A percentile compares a stretch with the other conserved stretches of the same genome.
These are phyloP conservation scores for Tragopan temminckii DNA, from an alignment of 2,797 vertebrate genomes.

Conservation along the genomic window DNA sequence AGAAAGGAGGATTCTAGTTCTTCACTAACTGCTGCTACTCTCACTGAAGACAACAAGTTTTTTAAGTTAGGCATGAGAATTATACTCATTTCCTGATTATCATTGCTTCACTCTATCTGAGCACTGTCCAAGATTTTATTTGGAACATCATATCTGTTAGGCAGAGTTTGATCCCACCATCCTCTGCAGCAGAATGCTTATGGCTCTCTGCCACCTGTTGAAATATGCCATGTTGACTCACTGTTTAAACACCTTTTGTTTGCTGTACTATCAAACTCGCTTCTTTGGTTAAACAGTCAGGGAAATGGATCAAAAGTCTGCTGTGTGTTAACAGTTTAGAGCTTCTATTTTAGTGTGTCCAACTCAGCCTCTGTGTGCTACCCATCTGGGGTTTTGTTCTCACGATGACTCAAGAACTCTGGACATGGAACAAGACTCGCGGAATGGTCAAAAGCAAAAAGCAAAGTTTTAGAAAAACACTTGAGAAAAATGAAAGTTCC, in stretches of 20 bases:
- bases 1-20: background rate
- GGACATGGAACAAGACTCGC: background rate
- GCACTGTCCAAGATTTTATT: background rate
- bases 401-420: background rate
- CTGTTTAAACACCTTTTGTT: background rate
- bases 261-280: background rate
- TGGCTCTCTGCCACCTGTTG: background rate
- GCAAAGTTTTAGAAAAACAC: background rate
- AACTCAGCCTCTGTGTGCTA: background rate
- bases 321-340: background rate
- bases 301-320: background rate
- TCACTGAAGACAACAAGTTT: background rate
- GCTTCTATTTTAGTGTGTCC: background rate
- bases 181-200: too few species aligned
- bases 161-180: accelerated
- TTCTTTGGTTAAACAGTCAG: background rate
- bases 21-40: background rate
- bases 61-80: background rate
- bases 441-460: background rate
- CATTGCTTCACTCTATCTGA: background rate
- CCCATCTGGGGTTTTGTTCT: too few species aligned
- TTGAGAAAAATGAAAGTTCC: background rate
- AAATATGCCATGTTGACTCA: background rate
- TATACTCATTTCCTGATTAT: background rate
- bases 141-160: background rate